Base-by-base conservation (phyloP, 2,888 invertebrate genomes). In the Hemaris fuciformis region DNA sequence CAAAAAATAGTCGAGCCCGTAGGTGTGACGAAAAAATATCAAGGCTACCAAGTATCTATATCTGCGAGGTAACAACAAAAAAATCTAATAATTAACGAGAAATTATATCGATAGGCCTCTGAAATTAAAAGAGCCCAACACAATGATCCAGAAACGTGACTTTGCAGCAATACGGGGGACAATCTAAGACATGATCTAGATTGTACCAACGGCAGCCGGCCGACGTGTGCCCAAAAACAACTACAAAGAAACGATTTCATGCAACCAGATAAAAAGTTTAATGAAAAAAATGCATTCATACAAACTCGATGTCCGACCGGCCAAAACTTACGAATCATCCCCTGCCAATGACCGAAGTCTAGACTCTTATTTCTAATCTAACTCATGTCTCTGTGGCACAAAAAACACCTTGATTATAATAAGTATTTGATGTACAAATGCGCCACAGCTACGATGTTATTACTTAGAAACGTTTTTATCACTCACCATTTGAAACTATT, bases 181-280 rank as follows among this genome's bases (percentile, higher is more conserved):
- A 89, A 91, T 91, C 91, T 88, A 65, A 87, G 85, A 87, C 86
- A 82, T 85, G 84, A 91, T 91, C 91, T 90, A 88, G 89, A 91
- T 89, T 85, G 80, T 81, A 83, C 84, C 84, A 85, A 83, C 89
- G 76, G 89, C 88, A 87, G 87, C 87, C 77, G 72, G 76, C 75
- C 67, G 82, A 83, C 81, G 79, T 80, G 75, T 83, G 81, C 77
- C 84, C 84, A 85, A 88, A 88, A 88, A 87, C 82, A 85, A 87
- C 81, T 69, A 85, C 84, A 88, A 87, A 85, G 85, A 88, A 88
- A 89, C 84, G 83, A 87, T 85, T 87, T 84, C 83, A 84, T 84
- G 82, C 83, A 84, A 76, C 69, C 73, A 66, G 70, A 81, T 77
- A 84, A 85, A 85, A 86, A 87, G 76, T 67, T 61, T 70, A 72